Base-by-base conservation (phyloP, 2,888 invertebrate species). In the Drepanosiphum platanoidis region DNA sequence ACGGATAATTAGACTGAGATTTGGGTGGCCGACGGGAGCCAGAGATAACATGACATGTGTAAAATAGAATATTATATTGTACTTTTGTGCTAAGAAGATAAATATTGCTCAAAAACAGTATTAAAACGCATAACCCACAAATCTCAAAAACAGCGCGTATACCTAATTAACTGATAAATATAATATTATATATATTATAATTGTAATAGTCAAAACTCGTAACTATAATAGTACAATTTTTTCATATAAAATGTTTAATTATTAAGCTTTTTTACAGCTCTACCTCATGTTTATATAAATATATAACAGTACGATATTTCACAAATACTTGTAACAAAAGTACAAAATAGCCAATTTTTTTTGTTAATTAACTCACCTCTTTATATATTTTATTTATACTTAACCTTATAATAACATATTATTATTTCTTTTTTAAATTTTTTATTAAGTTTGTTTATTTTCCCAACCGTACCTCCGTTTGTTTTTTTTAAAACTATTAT, bases 341-440 rank as follows among this genome's bases (percentile, higher is more conserved):
- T 84, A 84, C 84, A 84, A 84, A 84, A 84, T 84, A 84, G 84
- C 84, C 84, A 84, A 84, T 84, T 84, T 84, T 84, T 84, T 84
- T 84, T 84, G 84, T 84, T 84, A 84, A 84, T 84, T 84, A 84
- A 84, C 75, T 84, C 66, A 70, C 68, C 22, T 84, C 71, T 82
- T 72, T 82, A 82, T 82, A 42, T 72, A 81, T 81, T 81, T 81
- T 84, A 52, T 75, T 84, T 84, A 46, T 70, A 66, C 42, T 75
- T 84, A 84, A 84, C 75, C 75, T 75, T 52, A 42, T 52, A 68
- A 83, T 84, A 34, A 84, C 72, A 46, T 75, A 74, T 66, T 68
- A 75, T 77, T 82, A 72, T 82, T 66, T 42, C 34, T 52, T 58
- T 70, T 46, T 80, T n/a, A 34, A 58, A 77, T 64, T 61, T 77